Percentiles rank a stretch among this genome's conserved stretches.
Conservation (phyloP, 2,797 vertebrate species). For the Neoniphon sammara region DNA sequence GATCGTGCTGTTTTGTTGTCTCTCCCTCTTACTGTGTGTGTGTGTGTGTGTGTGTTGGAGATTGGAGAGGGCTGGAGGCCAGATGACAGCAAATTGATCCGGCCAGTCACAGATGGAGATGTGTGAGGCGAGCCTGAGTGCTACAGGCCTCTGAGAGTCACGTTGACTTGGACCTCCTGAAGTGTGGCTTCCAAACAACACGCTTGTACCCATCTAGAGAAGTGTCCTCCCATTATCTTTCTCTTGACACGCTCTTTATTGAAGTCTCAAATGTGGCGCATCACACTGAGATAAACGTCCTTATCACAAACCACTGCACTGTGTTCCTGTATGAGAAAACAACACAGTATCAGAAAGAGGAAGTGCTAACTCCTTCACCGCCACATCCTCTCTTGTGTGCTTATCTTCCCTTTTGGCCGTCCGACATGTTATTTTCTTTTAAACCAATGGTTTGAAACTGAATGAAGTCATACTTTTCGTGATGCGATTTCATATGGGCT, state of each 20-base stretch:
- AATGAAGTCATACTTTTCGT: conserved; percentile 30
- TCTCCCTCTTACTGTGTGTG: conserved; percentile 9
- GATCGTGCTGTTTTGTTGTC: conserved; percentile 38
- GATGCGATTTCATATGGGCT: conserved; percentile 39
- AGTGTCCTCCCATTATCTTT: conserved; percentile 23
- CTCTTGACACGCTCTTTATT: conserved; percentile 31
- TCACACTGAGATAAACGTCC: conserved; percentile 43
- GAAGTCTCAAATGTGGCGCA: conserved; percentile 29
- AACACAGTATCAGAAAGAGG: conserved; percentile 68
- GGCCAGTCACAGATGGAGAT: conserved; percentile 59
- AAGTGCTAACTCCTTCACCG: conserved; percentile 67
- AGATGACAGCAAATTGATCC: conserved; percentile 61
- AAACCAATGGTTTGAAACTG: conserved; percentile 39
- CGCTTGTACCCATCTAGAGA: conserved; percentile 28
- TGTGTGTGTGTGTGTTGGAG: conserved; percentile 23
- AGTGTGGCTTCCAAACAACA: conserved; percentile 51
- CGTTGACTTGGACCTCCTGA: conserved; percentile 42
- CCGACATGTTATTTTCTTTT: conserved; percentile 50
- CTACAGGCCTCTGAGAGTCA: conserved; percentile 54
- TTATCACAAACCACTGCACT: conserved; percentile 36
- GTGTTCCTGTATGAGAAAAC: conserved; percentile 18
- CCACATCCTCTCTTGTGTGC: conserved; percentile 71
- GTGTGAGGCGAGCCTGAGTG: conserved; percentile 58
- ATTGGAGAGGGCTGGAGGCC: conserved; percentile 40
- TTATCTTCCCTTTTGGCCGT: conserved; percentile 52